A percentile compares a stretch with the other conserved stretches of the same genome.
Evolutionary conservation across 2,113 vertebrate genomes (phyloP).

Genomic region (Oreochromis spilurus): DNA sequence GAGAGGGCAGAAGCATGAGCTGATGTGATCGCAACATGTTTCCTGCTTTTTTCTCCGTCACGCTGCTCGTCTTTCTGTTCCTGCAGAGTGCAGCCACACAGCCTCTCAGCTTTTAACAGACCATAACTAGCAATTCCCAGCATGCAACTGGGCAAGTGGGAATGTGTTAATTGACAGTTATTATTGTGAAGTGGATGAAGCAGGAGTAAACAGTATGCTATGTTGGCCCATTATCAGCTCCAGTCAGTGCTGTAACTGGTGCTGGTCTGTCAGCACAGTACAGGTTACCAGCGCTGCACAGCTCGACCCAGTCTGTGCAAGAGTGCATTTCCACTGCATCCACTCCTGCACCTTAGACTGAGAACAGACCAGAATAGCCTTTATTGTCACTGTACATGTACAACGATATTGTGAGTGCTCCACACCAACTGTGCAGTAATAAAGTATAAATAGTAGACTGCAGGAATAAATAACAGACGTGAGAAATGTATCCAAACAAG

Average conservation of each 20-base stretch:
- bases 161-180: neutral
- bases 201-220: neutral
- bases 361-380: neutral
- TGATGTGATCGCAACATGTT: neutral
- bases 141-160: neutral
- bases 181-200: neutral
- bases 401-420: neutral
- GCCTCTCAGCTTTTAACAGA: neutral
- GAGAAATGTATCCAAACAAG: neutral
- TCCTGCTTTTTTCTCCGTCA: neutral
- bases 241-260: neutral
- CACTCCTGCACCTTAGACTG: neutral
- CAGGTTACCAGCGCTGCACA: neutral
- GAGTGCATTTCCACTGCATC: neutral
- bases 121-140: neutral
- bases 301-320: neutral
- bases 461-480: neutral
- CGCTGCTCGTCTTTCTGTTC: neutral
- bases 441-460: accelerated
- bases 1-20: neutral
- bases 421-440: neutral
- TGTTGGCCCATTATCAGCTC: neutral
- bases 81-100: neutral
- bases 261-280: too few species aligned
- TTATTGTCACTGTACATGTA: neutral